Conservation (phyloP, 2,888 invertebrate genomes). For the Drosophila testacea region DNA sequence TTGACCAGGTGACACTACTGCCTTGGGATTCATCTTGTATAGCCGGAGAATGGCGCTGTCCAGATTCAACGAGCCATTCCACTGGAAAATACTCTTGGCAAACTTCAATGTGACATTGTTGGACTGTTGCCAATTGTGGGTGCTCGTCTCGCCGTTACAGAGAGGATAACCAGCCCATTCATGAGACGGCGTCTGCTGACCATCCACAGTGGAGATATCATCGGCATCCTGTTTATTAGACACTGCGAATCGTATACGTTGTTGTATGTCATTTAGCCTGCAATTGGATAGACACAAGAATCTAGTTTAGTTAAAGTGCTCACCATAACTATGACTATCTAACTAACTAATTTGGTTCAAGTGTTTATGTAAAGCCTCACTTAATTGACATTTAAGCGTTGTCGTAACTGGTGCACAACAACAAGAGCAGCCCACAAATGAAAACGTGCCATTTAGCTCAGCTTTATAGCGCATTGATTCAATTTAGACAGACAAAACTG, state of each 20-base stretch:
- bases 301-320: constrained; percentile 24
- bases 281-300: constrained; percentile 37
- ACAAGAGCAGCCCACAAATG: constrained; percentile 29
- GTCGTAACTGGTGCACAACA: constrained; percentile 56
- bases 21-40: constrained; percentile 81
- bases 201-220: constrained; percentile 47
- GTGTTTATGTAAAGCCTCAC: constrained; percentile 77
- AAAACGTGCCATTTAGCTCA: constrained; percentile 60
- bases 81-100: constrained; percentile 82
- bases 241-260: constrained; percentile 78
- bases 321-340: constrained; percentile 14
- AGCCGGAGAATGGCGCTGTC: constrained; percentile 83
- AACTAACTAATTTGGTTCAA: constrained; percentile 69
- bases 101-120: constrained; percentile 83
- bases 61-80: constrained; percentile 71
- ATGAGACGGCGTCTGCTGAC: constrained; percentile 73
- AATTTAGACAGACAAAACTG: constrained; percentile 58
- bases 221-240: constrained; percentile 54
- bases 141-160: constrained; percentile 82
- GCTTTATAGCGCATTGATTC: constrained; percentile 71
- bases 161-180: constrained; percentile 84
- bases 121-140: constrained; percentile 80
- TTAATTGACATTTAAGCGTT: constrained; percentile 77
- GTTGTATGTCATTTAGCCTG: constrained; percentile 81
- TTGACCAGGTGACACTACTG: not conserved